Evolutionary conservation across 2,797 vertebrate species (phyloP), one percentile per base, ranked within the genome.

Genomic region (Amniataba percoides): DNA sequence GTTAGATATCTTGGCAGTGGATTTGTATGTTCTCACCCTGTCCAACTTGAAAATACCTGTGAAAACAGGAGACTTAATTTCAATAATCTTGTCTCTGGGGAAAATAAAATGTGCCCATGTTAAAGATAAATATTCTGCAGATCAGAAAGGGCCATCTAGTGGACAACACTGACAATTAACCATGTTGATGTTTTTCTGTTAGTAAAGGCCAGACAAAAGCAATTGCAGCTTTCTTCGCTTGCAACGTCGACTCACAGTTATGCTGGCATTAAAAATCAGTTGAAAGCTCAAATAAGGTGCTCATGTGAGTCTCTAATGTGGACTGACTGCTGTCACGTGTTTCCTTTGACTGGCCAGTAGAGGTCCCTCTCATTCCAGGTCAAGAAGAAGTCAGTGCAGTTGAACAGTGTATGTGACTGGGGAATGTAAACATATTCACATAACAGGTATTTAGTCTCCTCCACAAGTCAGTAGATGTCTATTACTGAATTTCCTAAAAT

Each of bases 101-200:
- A 6, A 40, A 59, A 56, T 31, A 13, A 31, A 68, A 69, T n/a
- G 27, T 21, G 16, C 5, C 2, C 14, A 53, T 7, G 61, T 14
- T 31, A 18, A 68, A 57, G 5, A 63, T 55, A 3, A 57, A 46
- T 21, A 53, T 39, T 21, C 53, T 67, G 9, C 23, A 81, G 56
- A 71, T 74, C n/a, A 76, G 49, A 83, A 85, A 77, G 72, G 51
- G 78, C 64, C 80, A 87, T 74, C 85, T 85, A 78, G 82, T 90
- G 84, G 85, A 64, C 57, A 71, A 15, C 71, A 66, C 65, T 40
- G 11, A 25, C 14, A 19, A n/a, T 48, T 5, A 60, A 8, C 6
- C 16, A 58, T n/a, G 2, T 74, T 59, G 4, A 4, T 36, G 7
- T 57, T 12, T 66, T 23, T 8, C 55, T 64, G 7, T 1, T 18